These are phyloP conservation scores for Zoanthus sociatus DNA, from an alignment of 92 coral and sea anemone genomes.

Conservation along the genomic window DNA sequence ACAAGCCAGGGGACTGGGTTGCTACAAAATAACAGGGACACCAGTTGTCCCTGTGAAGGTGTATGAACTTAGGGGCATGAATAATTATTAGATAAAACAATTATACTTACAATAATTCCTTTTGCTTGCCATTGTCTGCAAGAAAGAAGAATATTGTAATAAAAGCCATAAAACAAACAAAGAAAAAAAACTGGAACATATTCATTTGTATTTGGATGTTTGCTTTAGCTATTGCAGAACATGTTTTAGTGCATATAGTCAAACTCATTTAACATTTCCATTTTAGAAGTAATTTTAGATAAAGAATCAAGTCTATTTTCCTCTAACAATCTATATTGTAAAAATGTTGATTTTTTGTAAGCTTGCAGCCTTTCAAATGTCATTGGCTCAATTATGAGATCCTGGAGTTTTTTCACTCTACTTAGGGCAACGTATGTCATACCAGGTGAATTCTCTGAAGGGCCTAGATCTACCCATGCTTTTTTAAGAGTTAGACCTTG, in stretches of 20 bases:
- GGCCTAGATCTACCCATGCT: constrained; percentile 29
- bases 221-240: constrained; percentile 6
- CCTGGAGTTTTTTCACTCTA: background rate
- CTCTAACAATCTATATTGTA: constrained; percentile 24
- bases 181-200: constrained; percentile 36
- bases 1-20: constrained; percentile 38
- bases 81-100: constrained; percentile 43
- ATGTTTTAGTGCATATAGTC: too few relatives aligned
- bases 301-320: constrained; percentile 43
- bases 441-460: constrained; percentile 54
- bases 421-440: background rate
- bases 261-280: too few relatives aligned
- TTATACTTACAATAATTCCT: constrained; percentile 56
- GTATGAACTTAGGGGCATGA: constrained; percentile 45
- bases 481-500: too few relatives aligned
- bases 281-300: constrained; percentile 15
- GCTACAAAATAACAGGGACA: constrained; percentile 56
- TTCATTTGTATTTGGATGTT: constrained; percentile 35
- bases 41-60: constrained; percentile 52
- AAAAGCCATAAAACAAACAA: constrained; percentile 24
- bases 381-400: background rate
- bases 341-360: constrained; percentile 19
- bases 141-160: constrained; percentile 41
- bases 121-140: constrained; percentile 56
- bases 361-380: constrained; percentile 2